Percentiles rank a stretch among this genome's conserved stretches.
These are phyloP conservation scores for Polydrusus tereticollis DNA, from an alignment of 2,888 invertebrate species.

Conservation along the genomic window DNA sequence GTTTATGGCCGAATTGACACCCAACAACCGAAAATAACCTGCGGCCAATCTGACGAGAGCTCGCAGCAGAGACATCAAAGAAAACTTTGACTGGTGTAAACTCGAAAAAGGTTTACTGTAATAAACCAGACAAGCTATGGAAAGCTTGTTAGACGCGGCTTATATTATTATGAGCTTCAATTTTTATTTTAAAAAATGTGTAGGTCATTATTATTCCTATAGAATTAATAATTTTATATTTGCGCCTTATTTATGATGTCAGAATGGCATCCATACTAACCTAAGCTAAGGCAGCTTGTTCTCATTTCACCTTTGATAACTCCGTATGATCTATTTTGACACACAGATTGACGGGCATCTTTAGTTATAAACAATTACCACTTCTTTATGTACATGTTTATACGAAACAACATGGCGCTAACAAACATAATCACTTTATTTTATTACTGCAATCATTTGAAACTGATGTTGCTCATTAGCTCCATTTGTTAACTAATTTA, in stretches of 20 bases:
- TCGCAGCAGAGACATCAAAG: conserved; percentile 26
- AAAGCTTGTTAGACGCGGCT: background rate
- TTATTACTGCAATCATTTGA: conserved; percentile 1
- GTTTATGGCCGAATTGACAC: conserved; percentile 28
- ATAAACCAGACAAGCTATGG: conserved; percentile 7
- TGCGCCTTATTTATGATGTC: too few relatives aligned
- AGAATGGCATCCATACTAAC: too few relatives aligned
- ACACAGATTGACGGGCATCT: too few relatives aligned
- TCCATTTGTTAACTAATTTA: conserved; percentile 12
- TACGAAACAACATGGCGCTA: background rate
- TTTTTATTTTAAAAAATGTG: background rate
- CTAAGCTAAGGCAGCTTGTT: too few relatives aligned
- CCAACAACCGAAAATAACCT: conserved; percentile 33
- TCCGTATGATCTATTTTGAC: too few relatives aligned
- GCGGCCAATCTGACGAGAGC: conserved; percentile 18
- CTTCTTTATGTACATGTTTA: too few relatives aligned
- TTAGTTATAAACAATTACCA: too few relatives aligned
- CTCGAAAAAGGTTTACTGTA: conserved; percentile 18
- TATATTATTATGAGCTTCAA: background rate
- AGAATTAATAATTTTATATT: too few relatives aligned
- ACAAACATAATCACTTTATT: background rate
- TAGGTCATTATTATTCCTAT: too few relatives aligned
- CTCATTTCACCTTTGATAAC: too few relatives aligned
- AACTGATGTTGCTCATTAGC: conserved; percentile 11
- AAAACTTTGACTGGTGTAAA: conserved; percentile 20